Evolutionary conservation across 2,113 vertebrate species (phyloP).

Genomic region (Aphelocoma coerulescens): DNA sequence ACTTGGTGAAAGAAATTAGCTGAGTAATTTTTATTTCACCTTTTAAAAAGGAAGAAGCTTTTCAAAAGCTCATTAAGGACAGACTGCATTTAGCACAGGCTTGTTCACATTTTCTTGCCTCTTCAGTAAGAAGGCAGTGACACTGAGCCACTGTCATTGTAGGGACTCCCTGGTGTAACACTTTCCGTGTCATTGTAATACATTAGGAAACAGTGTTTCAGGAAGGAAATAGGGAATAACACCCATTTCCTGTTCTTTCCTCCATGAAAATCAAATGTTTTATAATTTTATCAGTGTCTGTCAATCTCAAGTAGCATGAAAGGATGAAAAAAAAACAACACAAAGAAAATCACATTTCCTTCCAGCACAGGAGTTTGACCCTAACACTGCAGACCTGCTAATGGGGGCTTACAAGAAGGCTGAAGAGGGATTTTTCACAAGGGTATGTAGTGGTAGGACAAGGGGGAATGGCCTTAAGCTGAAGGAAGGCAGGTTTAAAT

Average conservation of each 20-base stretch:
- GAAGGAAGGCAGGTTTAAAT: background rate
- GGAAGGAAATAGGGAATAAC: background rate
- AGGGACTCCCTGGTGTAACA: fast-evolving
- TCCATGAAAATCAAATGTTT: background rate
- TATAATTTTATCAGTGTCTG: background rate
- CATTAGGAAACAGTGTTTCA: background rate
- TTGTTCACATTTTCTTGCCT: background rate
- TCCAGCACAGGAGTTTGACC: background rate
- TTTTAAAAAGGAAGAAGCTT: background rate
- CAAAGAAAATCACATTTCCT: background rate
- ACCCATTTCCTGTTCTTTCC: background rate
- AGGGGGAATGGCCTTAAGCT: background rate
- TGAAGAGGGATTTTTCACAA: background rate
- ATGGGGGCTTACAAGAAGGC: background rate
- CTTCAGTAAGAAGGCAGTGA: background rate
- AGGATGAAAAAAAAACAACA: background rate
- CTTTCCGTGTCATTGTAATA: background rate
- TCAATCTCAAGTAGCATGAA: background rate
- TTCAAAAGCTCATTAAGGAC: background rate
- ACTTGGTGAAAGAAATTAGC: background rate
- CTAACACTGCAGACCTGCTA: background rate
- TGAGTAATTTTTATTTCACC: background rate
- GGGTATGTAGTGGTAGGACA: background rate
- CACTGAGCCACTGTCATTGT: background rate
- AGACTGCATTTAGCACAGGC: background rate